Conservation (phyloP, 2,797 vertebrate species). For the Micropoecilia bifurca region DNA sequence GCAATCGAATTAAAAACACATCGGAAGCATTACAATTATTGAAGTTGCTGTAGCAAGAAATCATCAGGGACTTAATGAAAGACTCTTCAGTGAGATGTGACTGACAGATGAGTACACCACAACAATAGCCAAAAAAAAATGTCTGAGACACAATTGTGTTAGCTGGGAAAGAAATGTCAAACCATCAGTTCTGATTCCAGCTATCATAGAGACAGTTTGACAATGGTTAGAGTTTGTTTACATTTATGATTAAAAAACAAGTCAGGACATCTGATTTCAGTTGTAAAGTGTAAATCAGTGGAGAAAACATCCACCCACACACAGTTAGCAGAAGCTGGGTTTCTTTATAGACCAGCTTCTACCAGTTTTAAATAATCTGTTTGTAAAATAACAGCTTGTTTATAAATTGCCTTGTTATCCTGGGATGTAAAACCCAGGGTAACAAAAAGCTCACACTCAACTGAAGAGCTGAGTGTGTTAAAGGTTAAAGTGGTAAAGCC, state of each 20-base stretch:
- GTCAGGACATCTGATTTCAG: not conserved
- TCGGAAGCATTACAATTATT: constrained; percentile 54
- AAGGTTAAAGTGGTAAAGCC: not conserved
- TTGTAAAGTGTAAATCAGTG: not conserved
- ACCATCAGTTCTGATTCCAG: constrained; percentile 45
- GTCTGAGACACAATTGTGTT: constrained; percentile 30
- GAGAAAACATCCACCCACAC: not conserved
- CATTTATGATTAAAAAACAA: not conserved
- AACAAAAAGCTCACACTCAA: too few species aligned
- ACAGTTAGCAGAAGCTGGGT: not conserved
- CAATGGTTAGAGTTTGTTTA: not conserved
- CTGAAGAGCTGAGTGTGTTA: not conserved
- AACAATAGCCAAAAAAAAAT: constrained; percentile 12
- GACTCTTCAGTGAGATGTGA: constrained; percentile 43
- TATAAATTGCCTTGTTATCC: not conserved
- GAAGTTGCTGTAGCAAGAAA: constrained; percentile 64
- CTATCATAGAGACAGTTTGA: constrained; percentile 27
- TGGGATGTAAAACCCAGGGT: not conserved
- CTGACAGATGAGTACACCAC: constrained; percentile 49
- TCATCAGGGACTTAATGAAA: constrained; percentile 67
- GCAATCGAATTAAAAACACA: constrained; percentile 51
- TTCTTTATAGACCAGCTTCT: not conserved
- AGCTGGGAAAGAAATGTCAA: constrained; percentile 45
- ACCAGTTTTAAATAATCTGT: not conserved
- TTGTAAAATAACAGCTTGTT: not conserved